Evolutionary conservation across 2,888 invertebrate species (phyloP).

Genomic region (Caenorhabditis sp.): DNA sequence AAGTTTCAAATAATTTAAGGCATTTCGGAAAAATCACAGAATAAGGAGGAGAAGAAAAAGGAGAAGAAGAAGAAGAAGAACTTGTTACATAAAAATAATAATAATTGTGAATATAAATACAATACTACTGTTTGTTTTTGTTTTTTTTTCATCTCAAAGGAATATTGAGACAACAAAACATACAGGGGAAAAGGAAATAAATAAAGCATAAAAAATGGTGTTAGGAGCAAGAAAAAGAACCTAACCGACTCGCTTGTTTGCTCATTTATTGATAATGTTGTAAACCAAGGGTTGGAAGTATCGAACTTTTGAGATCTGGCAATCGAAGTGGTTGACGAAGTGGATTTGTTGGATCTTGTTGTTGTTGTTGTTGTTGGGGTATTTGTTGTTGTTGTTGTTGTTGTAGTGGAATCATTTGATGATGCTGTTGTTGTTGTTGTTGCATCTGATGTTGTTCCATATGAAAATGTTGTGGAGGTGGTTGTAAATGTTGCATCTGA

Average conservation of each 20-base stretch:
- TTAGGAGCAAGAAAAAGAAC: not conserved
- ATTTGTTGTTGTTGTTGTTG: slow-evolving; percentile 7
- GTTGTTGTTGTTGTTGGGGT: slow-evolving; percentile 2
- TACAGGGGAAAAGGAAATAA: not conserved
- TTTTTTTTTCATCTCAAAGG: no score
- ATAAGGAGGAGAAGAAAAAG: not conserved
- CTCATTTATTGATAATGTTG: slow-evolving; percentile 26
- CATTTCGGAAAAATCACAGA: slow-evolving; percentile 35
- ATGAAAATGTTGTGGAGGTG: slow-evolving; percentile 28
- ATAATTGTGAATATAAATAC: not conserved
- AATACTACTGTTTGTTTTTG: not conserved
- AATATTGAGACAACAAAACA: no score
- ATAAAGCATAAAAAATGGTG: not conserved
- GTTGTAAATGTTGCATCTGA: slow-evolving; percentile 20
- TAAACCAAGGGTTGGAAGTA: slow-evolving; percentile 27
- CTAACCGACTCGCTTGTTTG: not conserved
- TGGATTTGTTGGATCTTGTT: slow-evolving; percentile 40
- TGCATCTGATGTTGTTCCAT: slow-evolving; percentile 18
- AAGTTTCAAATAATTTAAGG: slow-evolving; percentile 13
- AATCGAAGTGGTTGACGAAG: slow-evolving; percentile 41
- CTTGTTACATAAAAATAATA: not conserved
- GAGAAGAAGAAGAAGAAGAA: not conserved
- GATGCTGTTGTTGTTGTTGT: slow-evolving; percentile 2
- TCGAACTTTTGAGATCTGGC: slow-evolving; percentile 42
- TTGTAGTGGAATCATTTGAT: not conserved